Evolutionary conservation across 2,113 vertebrate genomes (phyloP), one percentile per base, ranked within the genome.

Genomic region (Eublepharis macularius): DNA sequence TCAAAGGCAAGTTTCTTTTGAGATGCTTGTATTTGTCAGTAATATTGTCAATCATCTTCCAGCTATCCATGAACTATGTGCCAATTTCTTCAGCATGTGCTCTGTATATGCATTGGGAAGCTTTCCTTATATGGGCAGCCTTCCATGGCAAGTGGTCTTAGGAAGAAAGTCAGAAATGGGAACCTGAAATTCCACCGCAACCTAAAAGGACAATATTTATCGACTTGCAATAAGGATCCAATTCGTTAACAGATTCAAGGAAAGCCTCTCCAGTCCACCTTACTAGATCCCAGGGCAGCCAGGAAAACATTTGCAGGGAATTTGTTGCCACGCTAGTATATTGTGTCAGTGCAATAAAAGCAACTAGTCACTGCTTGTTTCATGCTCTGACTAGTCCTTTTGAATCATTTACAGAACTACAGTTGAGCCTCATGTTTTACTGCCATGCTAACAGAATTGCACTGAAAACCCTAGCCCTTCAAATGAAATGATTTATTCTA

Each of bases 21-120:
- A 79, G 86, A 79, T 39, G 76, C 86, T 49, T 85, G 72, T 87
- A 82, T 92, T 86, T 91, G 86, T 91, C 86, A 87, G 84, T 60
- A 83, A 76, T 88, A 78, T 86, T 91, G 88, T 91, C 92, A 95
- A 86, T 82, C 74, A 89, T 86, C 79, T 82, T 84, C 43, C 85
- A 86, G 86, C 86, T 86, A 72, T 81, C 82, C 3, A 86, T 85
- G 29, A 91, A 86, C 82, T 1, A 0, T 10, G 68, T 66, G 47
- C 57, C 10, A 36, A 80, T 81, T 82, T 60, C 65, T 87, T 77
- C 54, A 57, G 86, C 83, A 87, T 66, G 63, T 34, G 68, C 75
- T 86, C 84, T 81, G 80, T 49, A 89, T 47, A 86, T 84, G 84
- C 83, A 47, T n/a, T 76, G 66, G 79, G 88, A 84, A 54, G 19